Percentiles rank a stretch among this genome's conserved stretches.
These are phyloP conservation scores for Drosophila affinis DNA, from an alignment of 2,888 invertebrate genomes.

Conservation along the genomic window DNA sequence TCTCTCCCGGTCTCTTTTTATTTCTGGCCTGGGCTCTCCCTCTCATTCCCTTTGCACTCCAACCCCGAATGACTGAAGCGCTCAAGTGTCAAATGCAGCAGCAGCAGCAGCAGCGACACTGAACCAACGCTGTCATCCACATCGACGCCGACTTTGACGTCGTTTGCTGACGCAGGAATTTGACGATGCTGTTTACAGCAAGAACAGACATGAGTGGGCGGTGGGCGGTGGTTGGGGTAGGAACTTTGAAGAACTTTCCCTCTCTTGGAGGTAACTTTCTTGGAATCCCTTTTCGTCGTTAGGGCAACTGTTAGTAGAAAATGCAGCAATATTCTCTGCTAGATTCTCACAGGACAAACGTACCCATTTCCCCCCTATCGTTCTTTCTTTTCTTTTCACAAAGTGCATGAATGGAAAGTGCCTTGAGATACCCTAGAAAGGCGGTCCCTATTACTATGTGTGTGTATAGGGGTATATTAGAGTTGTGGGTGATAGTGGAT, in stretches of 20 bases:
- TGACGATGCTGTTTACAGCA: neutral
- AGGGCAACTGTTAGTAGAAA: neutral
- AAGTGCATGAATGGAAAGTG: too few species aligned
- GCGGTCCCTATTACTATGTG: too few species aligned
- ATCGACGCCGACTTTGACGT: conserved; percentile 1
- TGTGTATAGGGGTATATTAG: too few species aligned
- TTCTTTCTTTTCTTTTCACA: too few species aligned
- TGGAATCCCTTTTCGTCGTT: neutral
- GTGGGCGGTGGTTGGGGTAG: neutral
- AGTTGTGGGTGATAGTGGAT: too few species aligned
- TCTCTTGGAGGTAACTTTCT: neutral
- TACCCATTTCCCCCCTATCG: neutral
- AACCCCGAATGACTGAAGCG: conserved; percentile 37
- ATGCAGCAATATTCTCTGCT: neutral
- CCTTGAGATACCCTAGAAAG: too few species aligned
- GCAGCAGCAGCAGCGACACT: conserved; percentile 20
- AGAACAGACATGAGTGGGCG: neutral
- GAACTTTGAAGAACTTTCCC: neutral
- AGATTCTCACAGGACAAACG: neutral
- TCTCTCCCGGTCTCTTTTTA: too few species aligned
- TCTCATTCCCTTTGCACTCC: conserved; percentile 3
- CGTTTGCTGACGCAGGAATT: neutral
- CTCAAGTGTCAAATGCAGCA: conserved; percentile 62
- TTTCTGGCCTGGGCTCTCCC: neutral
- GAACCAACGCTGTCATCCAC: conserved; percentile 19